These are phyloP conservation scores for Trachelus troglodyta DNA, from an alignment of 2,888 invertebrate species.

Conservation along the genomic window DNA sequence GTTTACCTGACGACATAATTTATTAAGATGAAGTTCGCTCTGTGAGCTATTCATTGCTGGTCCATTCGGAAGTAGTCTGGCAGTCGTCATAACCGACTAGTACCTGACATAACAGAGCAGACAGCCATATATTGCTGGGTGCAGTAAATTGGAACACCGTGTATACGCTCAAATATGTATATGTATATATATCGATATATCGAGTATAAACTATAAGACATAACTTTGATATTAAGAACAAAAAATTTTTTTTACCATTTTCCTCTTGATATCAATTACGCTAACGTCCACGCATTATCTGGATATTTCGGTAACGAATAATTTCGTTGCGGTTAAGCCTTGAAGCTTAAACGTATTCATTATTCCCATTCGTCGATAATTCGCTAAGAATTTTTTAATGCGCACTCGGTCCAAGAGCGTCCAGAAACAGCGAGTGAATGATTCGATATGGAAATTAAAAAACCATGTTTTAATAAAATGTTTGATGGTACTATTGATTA, in stretches of 20 bases:
- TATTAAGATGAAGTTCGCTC: slow-evolving; percentile 53
- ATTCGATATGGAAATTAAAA: neutral
- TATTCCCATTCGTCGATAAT: neutral
- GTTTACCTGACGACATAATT: slow-evolving; percentile 57
- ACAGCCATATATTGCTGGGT: slow-evolving; percentile 10
- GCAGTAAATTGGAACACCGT: neutral
- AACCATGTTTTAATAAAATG: neutral
- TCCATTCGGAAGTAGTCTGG: slow-evolving; percentile 48
- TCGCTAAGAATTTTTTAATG: neutral
- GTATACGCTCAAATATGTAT: neutral
- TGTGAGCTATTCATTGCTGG: slow-evolving; percentile 25
- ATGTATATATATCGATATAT: neutral
- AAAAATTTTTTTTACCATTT: neutral
- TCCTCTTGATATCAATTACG: neutral
- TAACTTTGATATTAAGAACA: neutral
- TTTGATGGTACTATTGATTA: neutral
- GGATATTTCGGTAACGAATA: neutral
- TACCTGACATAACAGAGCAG: slow-evolving; percentile 36
- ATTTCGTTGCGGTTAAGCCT: neutral
- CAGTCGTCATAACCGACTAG: slow-evolving; percentile 51
- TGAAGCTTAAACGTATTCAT: neutral
- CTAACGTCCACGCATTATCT: neutral
- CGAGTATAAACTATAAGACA: neutral
- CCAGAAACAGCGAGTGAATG: neutral
- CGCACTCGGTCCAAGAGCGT: neutral